phyloP scores from a whole-genome alignment of 2,113 vertebrate species.

The Acrocephalus arundinaceus region DNA sequence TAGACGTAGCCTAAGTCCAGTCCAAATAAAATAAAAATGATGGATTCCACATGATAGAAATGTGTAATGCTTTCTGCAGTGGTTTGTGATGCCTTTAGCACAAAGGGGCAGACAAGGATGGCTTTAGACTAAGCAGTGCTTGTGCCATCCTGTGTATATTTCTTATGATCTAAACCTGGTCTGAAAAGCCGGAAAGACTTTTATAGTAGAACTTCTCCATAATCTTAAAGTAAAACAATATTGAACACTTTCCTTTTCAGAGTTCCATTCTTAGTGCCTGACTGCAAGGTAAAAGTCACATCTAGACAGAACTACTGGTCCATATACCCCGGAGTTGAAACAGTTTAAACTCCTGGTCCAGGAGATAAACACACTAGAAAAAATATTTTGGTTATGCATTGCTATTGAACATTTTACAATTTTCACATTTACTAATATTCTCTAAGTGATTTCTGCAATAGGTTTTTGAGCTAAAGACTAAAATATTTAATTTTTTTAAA shows the following conservation, averaged over 20 bases:
- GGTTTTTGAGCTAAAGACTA: neutral
- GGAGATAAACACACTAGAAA: neutral
- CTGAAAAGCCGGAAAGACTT: neutral
- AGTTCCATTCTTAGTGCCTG: neutral
- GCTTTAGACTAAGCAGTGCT: neutral
- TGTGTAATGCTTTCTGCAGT: neutral
- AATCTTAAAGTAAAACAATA: neutral
- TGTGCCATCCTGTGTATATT: neutral
- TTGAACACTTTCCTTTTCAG: neutral
- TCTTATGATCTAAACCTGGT: neutral
- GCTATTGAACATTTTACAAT: fast-evolving
- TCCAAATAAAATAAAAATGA: neutral
- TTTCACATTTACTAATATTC: neutral
- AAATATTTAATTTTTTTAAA: neutral
- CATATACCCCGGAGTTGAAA: too few species aligned
- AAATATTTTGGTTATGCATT: neutral
- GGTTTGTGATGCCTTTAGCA: neutral
- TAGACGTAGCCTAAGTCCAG: neutral
- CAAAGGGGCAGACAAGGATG: neutral
- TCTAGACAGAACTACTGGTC: neutral
- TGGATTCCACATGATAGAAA: neutral
- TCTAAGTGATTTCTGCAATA: neutral
- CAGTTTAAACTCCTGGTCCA: too few species aligned
- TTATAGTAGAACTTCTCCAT: neutral
- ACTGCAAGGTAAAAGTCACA: neutral